Evolutionary conservation across 2,888 invertebrate species (phyloP).

Genomic region (Pogonocherus hispidulus): DNA sequence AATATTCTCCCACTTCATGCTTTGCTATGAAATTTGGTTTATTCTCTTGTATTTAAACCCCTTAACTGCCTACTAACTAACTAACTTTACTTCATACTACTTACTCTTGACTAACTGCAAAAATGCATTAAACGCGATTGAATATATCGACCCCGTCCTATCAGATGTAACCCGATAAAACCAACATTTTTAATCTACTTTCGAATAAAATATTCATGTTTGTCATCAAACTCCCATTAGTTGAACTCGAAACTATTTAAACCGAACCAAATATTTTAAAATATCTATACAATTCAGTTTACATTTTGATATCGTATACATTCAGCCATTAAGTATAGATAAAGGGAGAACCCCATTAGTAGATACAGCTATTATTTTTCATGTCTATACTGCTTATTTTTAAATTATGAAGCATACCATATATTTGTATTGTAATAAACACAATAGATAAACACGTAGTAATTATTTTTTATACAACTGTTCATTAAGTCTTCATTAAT

Average conservation of each 20-base stretch:
- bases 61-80: no score
- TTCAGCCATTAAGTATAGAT: neutral
- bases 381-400: conserved; percentile 9
- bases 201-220: neutral
- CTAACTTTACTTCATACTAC: no score
- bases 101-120: no score
- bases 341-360: neutral
- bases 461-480: neutral
- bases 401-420: neutral
- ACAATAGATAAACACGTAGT: neutral
- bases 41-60: no score
- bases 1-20: no score
- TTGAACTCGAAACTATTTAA: neutral
- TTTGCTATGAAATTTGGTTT: no score
- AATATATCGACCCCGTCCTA: neutral
- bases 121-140: neutral
- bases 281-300: neutral
- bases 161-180: neutral
- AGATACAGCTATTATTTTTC: neutral
- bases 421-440: conserved; percentile 5
- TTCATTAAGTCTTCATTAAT: neutral
- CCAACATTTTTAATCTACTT: neutral
- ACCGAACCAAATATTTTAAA: neutral
- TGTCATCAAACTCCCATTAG: neutral
- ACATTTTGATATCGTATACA: neutral